phyloP scores from a whole-genome alignment of 2,797 vertebrate species.

The Myotis myotis region DNA sequence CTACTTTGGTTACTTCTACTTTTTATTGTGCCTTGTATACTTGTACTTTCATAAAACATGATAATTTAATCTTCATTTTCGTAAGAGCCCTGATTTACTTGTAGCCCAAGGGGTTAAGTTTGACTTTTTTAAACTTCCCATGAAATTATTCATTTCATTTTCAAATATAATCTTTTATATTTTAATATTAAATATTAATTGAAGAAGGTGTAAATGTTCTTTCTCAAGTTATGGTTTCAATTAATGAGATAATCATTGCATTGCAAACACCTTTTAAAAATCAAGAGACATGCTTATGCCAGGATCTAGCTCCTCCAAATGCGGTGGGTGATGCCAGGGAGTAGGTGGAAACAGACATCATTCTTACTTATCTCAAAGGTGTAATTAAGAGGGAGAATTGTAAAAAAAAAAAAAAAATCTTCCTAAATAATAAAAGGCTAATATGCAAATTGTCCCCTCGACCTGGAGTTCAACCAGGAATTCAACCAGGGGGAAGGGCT shows the following conservation, averaged over 20 bases:
- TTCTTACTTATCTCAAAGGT: not conserved
- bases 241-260: not conserved
- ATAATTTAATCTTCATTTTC: not conserved
- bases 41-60: not conserved
- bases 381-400: not conserved
- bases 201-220: not conserved
- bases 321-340: not conserved
- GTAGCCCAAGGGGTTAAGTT: not conserved
- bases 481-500: too few species aligned
- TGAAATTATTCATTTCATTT: conserved; percentile 72
- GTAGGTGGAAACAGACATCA: not conserved
- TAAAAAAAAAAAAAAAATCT: not conserved
- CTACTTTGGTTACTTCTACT: not conserved
- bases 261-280: not conserved
- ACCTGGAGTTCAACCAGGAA: too few species aligned
- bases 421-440: not conserved
- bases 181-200: conserved; percentile 40
- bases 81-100: conserved; percentile 17
- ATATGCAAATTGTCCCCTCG: too few species aligned
- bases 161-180: conserved; percentile 35
- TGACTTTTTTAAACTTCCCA: not conserved
- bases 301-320: not conserved
- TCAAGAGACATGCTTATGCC: not conserved
- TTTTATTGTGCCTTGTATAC: conserved; percentile 22
- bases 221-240: not conserved